Evolutionary conservation across 1,140 invertebrate species (phyloP).

Genomic region (Metaphire vulgaris): DNA sequence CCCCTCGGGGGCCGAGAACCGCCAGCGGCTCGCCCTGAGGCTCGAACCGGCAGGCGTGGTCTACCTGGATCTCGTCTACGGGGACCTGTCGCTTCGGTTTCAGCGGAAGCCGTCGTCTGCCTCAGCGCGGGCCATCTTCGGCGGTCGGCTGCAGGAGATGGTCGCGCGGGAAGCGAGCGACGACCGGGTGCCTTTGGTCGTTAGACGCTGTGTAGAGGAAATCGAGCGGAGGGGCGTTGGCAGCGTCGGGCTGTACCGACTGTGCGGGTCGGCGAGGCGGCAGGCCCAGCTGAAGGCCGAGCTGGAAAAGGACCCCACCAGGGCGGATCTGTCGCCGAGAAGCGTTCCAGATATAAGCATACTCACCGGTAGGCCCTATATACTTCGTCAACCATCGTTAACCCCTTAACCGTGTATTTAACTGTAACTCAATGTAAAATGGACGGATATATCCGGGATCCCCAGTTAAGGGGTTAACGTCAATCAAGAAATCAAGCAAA

Average conservation of each 20-base stretch:
- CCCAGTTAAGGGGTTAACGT: too few relatives aligned
- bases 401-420: too few relatives aligned
- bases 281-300: constrained; percentile 87
- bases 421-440: too few relatives aligned
- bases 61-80: constrained; percentile 85
- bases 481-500: too few relatives aligned
- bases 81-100: constrained; percentile 80
- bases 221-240: constrained; percentile 90
- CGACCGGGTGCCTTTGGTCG: constrained; percentile 69
- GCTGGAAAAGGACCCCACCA: constrained; percentile 81
- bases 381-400: too few relatives aligned
- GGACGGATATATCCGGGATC: too few relatives aligned
- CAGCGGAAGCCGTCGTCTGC: constrained; percentile 51
- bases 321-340: constrained; percentile 86
- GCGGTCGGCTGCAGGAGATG: constrained; percentile 2
- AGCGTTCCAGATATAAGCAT: constrained; percentile 78
- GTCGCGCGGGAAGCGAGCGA: not conserved
- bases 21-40: constrained; percentile 66
- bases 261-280: constrained; percentile 93
- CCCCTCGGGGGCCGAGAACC: constrained; percentile 15
- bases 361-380: too few relatives aligned
- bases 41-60: constrained; percentile 87
- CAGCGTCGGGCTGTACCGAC: constrained; percentile 86
- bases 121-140: constrained; percentile 59
- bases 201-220: constrained; percentile 91